Percentiles rank a stretch among this genome's conserved stretches.
These are phyloP conservation scores for Astropecten irregularis DNA, from an alignment of 53 echinoderm and acorn worm genomes.

Conservation along the genomic window DNA sequence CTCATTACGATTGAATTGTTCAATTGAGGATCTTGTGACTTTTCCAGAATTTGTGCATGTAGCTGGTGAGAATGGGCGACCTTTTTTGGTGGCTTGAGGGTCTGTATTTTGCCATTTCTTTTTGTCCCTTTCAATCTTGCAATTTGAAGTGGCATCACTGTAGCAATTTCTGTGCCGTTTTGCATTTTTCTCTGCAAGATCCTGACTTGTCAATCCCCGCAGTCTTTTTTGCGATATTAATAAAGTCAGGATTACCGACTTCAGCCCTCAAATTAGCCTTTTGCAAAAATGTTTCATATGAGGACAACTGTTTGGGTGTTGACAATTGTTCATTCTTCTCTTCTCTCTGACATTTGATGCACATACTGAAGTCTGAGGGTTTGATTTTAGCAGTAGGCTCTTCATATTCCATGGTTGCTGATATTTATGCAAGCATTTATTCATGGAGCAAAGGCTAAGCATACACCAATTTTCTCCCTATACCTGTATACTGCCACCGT, in stretches of 20 bases:
- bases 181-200: neutral
- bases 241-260: neutral
- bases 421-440: neutral
- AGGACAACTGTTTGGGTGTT: slow-evolving; percentile 8
- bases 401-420: neutral
- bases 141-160: slow-evolving; percentile 7
- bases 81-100: neutral
- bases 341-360: slow-evolving; percentile 1
- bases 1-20: neutral
- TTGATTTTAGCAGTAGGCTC: slow-evolving; percentile 17
- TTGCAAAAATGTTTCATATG: slow-evolving; percentile 13
- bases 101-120: neutral
- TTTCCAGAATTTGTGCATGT: neutral
- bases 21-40: neutral
- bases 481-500: neutral
- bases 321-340: neutral
- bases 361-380: slow-evolving; percentile 5
- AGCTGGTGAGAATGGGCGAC: neutral
- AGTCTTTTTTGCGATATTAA: neutral
- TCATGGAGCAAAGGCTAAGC: neutral
- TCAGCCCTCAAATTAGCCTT: neutral
- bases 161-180: slow-evolving; percentile 1
- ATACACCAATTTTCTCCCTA: neutral
- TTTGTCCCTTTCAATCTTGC: neutral
- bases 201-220: slow-evolving; percentile 5